A percentile compares a stretch with the other conserved stretches of the same genome.
These are phyloP conservation scores for Sesamia nonagrioides DNA, from an alignment of 1,140 invertebrate genomes.

Conservation along the genomic window DNA sequence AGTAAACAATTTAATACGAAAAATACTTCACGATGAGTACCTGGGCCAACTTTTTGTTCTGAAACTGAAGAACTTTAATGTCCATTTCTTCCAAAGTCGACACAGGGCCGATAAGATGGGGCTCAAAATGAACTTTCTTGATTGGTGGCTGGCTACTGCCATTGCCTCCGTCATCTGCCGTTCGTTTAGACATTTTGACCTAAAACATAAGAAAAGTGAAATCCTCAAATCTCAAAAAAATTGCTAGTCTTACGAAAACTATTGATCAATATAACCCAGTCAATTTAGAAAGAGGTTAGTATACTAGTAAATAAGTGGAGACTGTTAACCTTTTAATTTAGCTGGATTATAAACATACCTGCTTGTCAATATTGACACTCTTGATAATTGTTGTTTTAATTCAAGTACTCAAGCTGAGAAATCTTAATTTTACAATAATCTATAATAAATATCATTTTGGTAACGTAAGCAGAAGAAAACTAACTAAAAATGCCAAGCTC, in stretches of 20 bases:
- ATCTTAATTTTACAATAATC: constrained; percentile 25
- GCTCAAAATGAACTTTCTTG: constrained; percentile 98
- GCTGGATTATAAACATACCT: constrained; percentile 75
- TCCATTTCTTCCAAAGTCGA: constrained; percentile 99
- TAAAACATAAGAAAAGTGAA: constrained; percentile 60
- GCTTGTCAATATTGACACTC: constrained; percentile 80
- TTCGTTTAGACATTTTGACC: constrained; percentile 92
- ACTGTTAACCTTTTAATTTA: constrained; percentile 54
- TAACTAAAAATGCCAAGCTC: constrained; percentile 41
- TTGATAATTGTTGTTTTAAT: constrained; percentile 41
- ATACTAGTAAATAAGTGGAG: constrained; percentile 30
- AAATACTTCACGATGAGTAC: constrained; percentile 3
- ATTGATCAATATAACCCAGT: constrained; percentile 72
- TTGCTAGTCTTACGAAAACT: constrained; percentile 54
- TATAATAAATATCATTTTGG: constrained; percentile 44
- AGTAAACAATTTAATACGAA: neutral
- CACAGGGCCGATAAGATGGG: constrained; percentile 96
- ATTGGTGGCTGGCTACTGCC: constrained; percentile 91
- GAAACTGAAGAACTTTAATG: constrained; percentile 98
- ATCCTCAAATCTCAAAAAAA: constrained; percentile 47
- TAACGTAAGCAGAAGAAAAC: constrained; percentile 37
- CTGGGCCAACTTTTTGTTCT: constrained; percentile 98
- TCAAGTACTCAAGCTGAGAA: constrained; percentile 27
- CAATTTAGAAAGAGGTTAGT: constrained; percentile 56
- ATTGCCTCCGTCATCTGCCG: constrained; percentile 88